These are phyloP conservation scores for Eudyptes chrysolophus DNA, from an alignment of 2,113 vertebrate genomes.

Conservation along the genomic window DNA sequence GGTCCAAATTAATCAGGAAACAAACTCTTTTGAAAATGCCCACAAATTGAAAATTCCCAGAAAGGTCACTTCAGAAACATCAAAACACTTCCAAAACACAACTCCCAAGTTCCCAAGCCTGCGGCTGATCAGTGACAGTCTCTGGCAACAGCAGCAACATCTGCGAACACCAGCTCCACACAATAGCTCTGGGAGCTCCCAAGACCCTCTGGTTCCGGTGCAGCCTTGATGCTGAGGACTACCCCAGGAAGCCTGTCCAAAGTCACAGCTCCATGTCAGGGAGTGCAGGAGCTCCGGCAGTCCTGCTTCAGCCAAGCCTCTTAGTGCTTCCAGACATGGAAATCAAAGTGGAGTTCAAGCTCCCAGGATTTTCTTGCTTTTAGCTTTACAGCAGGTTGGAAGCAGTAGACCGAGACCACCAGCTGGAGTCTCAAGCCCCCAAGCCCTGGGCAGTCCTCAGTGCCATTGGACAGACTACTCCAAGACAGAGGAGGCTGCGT, in stretches of 20 bases:
- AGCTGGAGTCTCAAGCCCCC: not conserved
- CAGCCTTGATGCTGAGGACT: not conserved
- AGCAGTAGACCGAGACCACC: not conserved
- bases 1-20: conserved; percentile 35
- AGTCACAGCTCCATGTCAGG: not conserved
- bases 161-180: not conserved
- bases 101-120: not conserved
- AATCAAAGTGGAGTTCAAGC: not conserved
- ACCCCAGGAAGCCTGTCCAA: not conserved
- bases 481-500: not conserved
- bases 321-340: not conserved
- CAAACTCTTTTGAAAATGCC: conserved; percentile 10
- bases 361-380: not conserved
- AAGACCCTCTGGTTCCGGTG: not conserved
- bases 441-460: not conserved
- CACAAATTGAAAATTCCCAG: conserved; percentile 4
- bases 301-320: not conserved
- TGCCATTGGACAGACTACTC: not conserved
- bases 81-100: not conserved
- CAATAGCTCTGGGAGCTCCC: not conserved
- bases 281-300: not conserved
- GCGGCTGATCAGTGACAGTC: not conserved
- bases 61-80: not conserved
- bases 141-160: not conserved
- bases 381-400: not conserved